Conservation (phyloP, 1,140 invertebrate species). For the Eulimnadia texana region DNA sequence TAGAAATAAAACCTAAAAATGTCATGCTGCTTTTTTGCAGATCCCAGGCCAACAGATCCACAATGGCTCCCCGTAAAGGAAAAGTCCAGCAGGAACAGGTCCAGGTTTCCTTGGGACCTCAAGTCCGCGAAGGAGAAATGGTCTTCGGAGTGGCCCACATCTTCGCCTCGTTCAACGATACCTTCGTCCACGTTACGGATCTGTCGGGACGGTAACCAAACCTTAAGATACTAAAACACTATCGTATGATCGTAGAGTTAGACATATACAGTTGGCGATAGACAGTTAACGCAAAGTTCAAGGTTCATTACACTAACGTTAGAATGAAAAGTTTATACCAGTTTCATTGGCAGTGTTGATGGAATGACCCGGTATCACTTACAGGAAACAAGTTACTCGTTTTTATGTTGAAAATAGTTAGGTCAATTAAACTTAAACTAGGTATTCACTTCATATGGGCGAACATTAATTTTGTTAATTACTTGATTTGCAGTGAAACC, state of each 20-base stretch:
- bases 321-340: too few relatives aligned
- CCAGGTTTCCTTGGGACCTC: slow-evolving; percentile 89
- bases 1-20: too few relatives aligned
- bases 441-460: too few relatives aligned
- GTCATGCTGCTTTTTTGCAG: slow-evolving; percentile 1
- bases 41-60: slow-evolving; percentile 6
- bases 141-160: slow-evolving; percentile 99
- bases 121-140: slow-evolving; percentile 90
- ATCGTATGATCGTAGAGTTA: too few relatives aligned
- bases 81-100: slow-evolving; percentile 93
- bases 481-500: slow-evolving; percentile 63
- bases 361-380: too few relatives aligned
- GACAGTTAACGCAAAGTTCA: too few relatives aligned
- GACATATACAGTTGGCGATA: too few relatives aligned
- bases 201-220: slow-evolving; percentile 74
- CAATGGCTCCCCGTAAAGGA: slow-evolving; percentile 93
- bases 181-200: slow-evolving; percentile 99
- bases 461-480: slow-evolving; percentile 9
- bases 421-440: too few relatives aligned
- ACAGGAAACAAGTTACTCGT: too few relatives aligned
- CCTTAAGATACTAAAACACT: background rate
- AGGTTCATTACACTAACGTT: too few relatives aligned
- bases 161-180: slow-evolving; percentile 99
- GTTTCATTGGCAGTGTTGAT: too few relatives aligned
- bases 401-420: too few relatives aligned